These are phyloP conservation scores for Thinocorus orbignyianus DNA, from an alignment of 2,113 vertebrate species.

Conservation along the genomic window DNA sequence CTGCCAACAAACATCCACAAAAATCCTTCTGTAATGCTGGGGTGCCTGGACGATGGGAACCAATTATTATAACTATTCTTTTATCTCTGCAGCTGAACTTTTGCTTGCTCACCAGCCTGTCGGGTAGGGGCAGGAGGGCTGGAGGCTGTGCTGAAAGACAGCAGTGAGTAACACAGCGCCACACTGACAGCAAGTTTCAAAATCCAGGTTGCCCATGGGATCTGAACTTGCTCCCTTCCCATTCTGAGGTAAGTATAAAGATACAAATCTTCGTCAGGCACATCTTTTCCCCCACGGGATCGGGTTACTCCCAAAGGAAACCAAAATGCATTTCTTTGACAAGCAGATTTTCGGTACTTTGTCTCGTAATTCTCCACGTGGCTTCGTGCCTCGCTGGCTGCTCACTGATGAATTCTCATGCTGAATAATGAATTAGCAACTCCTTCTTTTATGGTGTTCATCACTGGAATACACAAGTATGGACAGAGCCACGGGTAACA, in stretches of 20 bases:
- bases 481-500: not conserved
- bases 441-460: not conserved
- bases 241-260: constrained; percentile 17
- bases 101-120: not conserved
- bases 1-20: constrained; percentile 21
- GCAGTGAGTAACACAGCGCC: not conserved
- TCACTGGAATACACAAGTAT: not conserved
- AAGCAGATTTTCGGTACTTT: constrained; percentile 18
- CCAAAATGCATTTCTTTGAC: not conserved
- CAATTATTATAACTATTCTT: constrained; percentile 5
- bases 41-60: not conserved
- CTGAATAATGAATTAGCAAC: constrained; percentile 3
- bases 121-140: not conserved
- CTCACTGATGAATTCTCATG: not conserved
- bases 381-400: not conserved
- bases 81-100: not conserved
- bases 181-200: constrained; percentile 2
- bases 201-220: constrained; percentile 30
- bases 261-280: constrained; percentile 2
- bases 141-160: not conserved
- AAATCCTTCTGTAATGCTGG: not conserved
- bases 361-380: not conserved
- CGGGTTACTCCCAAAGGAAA: not conserved
- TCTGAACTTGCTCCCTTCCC: constrained; percentile 34
- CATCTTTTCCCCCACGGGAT: not conserved